phyloP scores from a whole-genome alignment of 2,113 vertebrate genomes.

The Neogobius melanostomus region DNA sequence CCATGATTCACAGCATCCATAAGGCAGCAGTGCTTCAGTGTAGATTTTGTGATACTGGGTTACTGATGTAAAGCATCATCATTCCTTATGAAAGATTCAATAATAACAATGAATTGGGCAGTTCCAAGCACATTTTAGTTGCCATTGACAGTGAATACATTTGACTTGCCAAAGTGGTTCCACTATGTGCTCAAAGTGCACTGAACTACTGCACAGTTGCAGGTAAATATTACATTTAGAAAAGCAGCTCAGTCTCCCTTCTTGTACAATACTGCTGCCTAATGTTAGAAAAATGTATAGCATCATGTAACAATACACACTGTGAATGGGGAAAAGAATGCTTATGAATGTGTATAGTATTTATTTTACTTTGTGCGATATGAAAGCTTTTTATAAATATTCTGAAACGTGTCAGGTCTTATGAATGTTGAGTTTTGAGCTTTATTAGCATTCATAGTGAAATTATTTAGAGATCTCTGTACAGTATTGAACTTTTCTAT shows the following conservation, averaged over 20 bases:
- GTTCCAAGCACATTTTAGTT: constrained; percentile 26
- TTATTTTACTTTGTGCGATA: constrained; percentile 72
- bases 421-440: constrained; percentile 49
- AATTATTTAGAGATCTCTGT: constrained; percentile 49
- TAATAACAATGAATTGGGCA: constrained; percentile 34
- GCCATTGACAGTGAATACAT: constrained; percentile 44
- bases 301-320: constrained; percentile 54
- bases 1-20: constrained; percentile 18
- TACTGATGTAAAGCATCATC: constrained; percentile 34
- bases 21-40: constrained; percentile 21
- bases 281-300: constrained; percentile 54
- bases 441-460: constrained; percentile 52
- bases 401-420: constrained; percentile 32
- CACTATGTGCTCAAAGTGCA: constrained; percentile 19
- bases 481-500: constrained; percentile 62
- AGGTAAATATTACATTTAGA: constrained; percentile 12
- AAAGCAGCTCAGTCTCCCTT: constrained; percentile 21
- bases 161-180: constrained; percentile 30
- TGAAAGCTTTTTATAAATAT: constrained; percentile 66
- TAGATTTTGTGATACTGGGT: constrained; percentile 42
- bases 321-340: constrained; percentile 46
- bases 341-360: constrained; percentile 74
- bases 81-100: constrained; percentile 24
- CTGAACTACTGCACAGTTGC: constrained; percentile 38
- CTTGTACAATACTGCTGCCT: constrained; percentile 73